Evolutionary conservation across 2,797 vertebrate species (phyloP), one percentile per base, ranked within the genome.

Genomic region (Pyrocephalus nanus): DNA sequence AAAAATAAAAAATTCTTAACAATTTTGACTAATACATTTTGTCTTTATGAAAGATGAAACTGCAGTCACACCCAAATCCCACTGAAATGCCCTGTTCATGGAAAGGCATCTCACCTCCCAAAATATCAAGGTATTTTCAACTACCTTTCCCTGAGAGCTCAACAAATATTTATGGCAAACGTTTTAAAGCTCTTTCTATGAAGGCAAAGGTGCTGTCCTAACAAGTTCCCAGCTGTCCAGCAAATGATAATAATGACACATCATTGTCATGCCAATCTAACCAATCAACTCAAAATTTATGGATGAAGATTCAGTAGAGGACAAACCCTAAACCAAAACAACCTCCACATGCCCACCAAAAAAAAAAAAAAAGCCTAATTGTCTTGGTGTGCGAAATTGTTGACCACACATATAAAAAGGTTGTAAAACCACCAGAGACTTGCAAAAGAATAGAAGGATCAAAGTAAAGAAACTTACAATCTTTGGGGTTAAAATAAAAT

Each of bases 261-360:
- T 42, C 20, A 25, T 20, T 7, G 0, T 32, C 9, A 18, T 9
- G 10, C 14, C n/a, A n/a, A n/a, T n/a, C n/a, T n/a, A n/a, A n/a
- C n/a, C n/a, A n/a, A n/a, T n/a, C n/a, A n/a, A n/a, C n/a, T n/a
- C n/a, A n/a, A n/a, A n/a, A n/a, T n/a, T n/a, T n/a, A n/a, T n/a
- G n/a, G n/a, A n/a, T n/a, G n/a, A n/a, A n/a, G n/a, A n/a, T n/a
- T n/a, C n/a, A n/a, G n/a, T n/a, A n/a, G n/a, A n/a, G n/a, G n/a
- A n/a, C n/a, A n/a, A n/a, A n/a, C n/a, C n/a, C n/a, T n/a, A n/a
- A n/a, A n/a, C n/a, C n/a, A n/a, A n/a, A n/a, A n/a, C n/a, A n/a
- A n/a, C n/a, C n/a, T n/a, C n/a, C n/a, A n/a, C n/a, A n/a, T n/a
- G n/a, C n/a, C n/a, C n/a, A n/a, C n/a, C n/a, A n/a, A n/a, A n/a